Evolutionary conservation across 2,113 vertebrate genomes (phyloP).

Genomic region (Hipposideros armiger): DNA sequence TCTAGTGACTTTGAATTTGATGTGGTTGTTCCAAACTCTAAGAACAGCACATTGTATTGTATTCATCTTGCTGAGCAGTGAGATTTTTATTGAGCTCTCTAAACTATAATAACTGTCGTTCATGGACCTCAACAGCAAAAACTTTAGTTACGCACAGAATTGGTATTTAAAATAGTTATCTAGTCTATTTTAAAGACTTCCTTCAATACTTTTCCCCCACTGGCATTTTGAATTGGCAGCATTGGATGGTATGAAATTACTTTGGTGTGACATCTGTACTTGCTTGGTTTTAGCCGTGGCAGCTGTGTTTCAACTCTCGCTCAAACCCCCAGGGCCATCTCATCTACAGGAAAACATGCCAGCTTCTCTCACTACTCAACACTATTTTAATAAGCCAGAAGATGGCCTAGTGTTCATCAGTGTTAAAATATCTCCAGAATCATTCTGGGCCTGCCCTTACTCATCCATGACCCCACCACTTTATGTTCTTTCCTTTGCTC

Average conservation of each 20-base stretch:
- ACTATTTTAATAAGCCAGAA: constrained; percentile 65
- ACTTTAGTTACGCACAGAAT: neutral
- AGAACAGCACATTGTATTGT: neutral
- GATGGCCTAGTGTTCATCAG: neutral
- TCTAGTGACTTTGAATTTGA: neutral
- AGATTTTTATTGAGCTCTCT: neutral
- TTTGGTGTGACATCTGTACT: constrained; percentile 63
- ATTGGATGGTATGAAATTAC: neutral
- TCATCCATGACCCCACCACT: neutral
- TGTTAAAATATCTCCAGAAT: constrained; percentile 50
- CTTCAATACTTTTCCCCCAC: constrained; percentile 3
- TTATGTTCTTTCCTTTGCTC: neutral
- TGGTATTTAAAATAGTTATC: constrained; percentile 42
- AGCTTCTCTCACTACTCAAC: neutral
- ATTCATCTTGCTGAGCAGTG: constrained; percentile 1
- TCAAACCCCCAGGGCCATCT: constrained; percentile 14
- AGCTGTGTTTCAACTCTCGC: constrained; percentile 70
- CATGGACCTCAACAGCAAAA: neutral
- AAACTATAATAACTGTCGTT: neutral
- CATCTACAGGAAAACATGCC: constrained; percentile 12
- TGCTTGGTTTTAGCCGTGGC: constrained; percentile 47
- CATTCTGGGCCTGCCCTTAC: constrained; percentile 6
- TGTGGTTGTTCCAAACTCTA: neutral
- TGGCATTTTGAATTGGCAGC: constrained; percentile 61
- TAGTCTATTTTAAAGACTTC: constrained; percentile 49